Base-by-base conservation (phyloP, 2,888 invertebrate genomes). In the Coelinius sp. region DNA sequence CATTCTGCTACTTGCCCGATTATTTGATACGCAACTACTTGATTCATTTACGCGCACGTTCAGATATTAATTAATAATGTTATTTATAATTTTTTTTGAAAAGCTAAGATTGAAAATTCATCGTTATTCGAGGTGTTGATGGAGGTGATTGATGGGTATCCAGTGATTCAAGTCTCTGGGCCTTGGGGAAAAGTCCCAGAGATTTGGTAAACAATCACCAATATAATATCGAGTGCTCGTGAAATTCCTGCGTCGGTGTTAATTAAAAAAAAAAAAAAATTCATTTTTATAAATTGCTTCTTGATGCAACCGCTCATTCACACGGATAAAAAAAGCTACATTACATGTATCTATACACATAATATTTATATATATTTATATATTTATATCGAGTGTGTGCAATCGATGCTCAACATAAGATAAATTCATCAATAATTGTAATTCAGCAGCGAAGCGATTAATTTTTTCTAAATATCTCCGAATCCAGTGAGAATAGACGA, bases 291-390 rank as follows among this genome's bases (percentile, higher is more conserved):
- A 59, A 44, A 14, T 44, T 65, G 59, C 38, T 38, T 38, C 24
- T 62, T 59, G 49, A 67, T 63, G 41, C 62, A 67, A 62, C n/a
- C 52, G 44, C 62, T 62, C 71, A 71, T 71, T 66, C 59, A 71
- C 62, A 25, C 71, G 46, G 59, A 67, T 71, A 71, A 67, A 71
- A 71, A 71, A 71, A 67, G 67, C 67, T 71, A 71, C 62, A 62
- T 56, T 56, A 56, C 14, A 38, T 62, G 14, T 62, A 41, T 38
- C 8, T 22, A 46, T 66, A 52, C 52, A 66, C 27, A 52, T 67
- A 67, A 52, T 67, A 64, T 52, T 14, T 63, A 38, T 52, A 70
- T 62, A 52, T 31, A 46, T 38, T 52, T 59, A 59, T 59, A 59
- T 59, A 59, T 35, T 59, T 59, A 59, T 59, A 59, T 35, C 53